phyloP scores from a whole-genome alignment of 1,140 invertebrate species.

The Dreissena polymorpha region DNA sequence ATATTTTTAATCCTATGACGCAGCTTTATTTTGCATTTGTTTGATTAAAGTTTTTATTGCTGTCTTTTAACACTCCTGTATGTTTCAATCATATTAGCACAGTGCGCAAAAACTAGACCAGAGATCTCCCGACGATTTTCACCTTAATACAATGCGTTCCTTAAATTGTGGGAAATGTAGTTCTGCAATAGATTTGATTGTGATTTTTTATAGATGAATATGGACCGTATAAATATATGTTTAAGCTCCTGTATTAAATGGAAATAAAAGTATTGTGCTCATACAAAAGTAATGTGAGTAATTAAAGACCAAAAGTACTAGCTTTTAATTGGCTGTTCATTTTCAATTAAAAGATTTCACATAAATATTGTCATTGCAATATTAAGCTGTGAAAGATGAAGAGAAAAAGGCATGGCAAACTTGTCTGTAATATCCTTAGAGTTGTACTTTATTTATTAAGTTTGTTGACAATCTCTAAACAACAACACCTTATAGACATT shows the following conservation, averaged over 20 bases:
- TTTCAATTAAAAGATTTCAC: not conserved
- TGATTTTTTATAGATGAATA: slow-evolving; percentile 13
- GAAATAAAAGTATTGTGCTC: not conserved
- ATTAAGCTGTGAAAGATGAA: too few relatives aligned
- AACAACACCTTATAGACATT: too few relatives aligned
- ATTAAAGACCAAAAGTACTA: not conserved
- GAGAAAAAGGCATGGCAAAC: too few relatives aligned
- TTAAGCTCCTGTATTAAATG: slow-evolving; percentile 8
- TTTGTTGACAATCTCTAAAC: too few relatives aligned
- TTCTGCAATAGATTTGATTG: not conserved
- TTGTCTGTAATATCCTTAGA: too few relatives aligned
- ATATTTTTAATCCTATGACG: too few relatives aligned
- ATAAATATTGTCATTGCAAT: slow-evolving; percentile 5
- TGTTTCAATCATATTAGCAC: too few relatives aligned
- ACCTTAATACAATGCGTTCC: not conserved
- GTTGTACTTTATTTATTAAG: too few relatives aligned
- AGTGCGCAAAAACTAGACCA: not conserved
- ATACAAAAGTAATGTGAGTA: slow-evolving; percentile 17
- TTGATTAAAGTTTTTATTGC: too few relatives aligned
- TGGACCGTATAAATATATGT: slow-evolving; percentile 32
- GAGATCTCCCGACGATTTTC: not conserved
- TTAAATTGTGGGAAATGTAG: not conserved
- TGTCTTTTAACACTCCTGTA: too few relatives aligned
- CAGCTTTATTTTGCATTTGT: too few relatives aligned
- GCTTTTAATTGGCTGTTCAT: not conserved